phyloP scores from a whole-genome alignment of 2,888 invertebrate genomes.

The Linnaemya vulpina region DNA sequence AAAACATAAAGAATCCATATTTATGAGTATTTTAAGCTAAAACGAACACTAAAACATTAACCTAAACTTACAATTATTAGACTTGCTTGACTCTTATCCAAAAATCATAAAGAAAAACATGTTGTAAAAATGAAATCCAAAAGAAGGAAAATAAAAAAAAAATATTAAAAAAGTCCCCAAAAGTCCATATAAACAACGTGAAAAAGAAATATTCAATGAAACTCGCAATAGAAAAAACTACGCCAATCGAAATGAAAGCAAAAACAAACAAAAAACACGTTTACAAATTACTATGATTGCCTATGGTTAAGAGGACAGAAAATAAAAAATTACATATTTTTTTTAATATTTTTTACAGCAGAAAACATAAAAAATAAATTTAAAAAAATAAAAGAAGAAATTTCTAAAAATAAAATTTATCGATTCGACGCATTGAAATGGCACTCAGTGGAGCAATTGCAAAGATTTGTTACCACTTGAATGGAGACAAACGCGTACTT shows the following conservation, averaged over 20 bases:
- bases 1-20: constrained; percentile 54
- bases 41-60: constrained; percentile 70
- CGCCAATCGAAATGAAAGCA: constrained; percentile 36
- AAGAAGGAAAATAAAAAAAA: constrained; percentile 13
- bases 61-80: constrained; percentile 71
- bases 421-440: constrained; percentile 81
- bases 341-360: constrained; percentile 27
- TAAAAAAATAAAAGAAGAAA: constrained; percentile 33
- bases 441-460: constrained; percentile 81
- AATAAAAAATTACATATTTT: constrained; percentile 24
- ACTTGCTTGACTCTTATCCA: constrained; percentile 72
- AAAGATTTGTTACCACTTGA: constrained; percentile 76
- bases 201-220: constrained; percentile 41
- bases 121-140: constrained; percentile 34
- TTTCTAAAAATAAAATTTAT: constrained; percentile 77
- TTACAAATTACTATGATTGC: constrained; percentile 70
- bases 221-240: constrained; percentile 43
- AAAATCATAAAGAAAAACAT: constrained; percentile 63
- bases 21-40: constrained; percentile 68
- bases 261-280: constrained; percentile 22
- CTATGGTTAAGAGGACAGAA: constrained; percentile 67
- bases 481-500: constrained; percentile 69
- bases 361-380: neutral
- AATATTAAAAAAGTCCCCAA: constrained; percentile 13
- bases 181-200: constrained; percentile 42